Evolutionary conservation across 2,888 invertebrate species (phyloP).

Genomic region (Apamea monoglypha): DNA sequence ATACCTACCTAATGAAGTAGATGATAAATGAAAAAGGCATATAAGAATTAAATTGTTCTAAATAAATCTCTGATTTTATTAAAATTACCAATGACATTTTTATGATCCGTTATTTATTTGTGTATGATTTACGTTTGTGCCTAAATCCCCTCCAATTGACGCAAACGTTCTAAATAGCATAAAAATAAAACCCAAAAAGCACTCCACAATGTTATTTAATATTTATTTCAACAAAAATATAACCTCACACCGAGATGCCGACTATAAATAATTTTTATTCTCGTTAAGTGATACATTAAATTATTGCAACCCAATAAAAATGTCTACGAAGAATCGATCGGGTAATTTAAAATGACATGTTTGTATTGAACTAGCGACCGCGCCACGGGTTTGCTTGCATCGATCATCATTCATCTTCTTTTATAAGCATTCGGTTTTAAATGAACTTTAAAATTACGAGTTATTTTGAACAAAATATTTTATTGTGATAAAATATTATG

Average conservation of each 20-base stretch:
- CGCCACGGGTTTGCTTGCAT: conserved; percentile 59
- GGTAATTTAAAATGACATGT: conserved; percentile 75
- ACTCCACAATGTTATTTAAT: conserved; percentile 9
- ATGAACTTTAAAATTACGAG: conserved; percentile 49
- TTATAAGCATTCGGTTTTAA: conserved; percentile 53
- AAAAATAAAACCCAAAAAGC: conserved; percentile 28
- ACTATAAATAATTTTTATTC: conserved; percentile 60
- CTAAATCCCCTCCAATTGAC: conserved; percentile 3
- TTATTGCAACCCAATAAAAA: conserved; percentile 76
- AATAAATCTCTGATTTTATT: conserved; percentile 3
- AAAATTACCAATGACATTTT: conserved; percentile 3
- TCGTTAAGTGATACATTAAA: conserved; percentile 65
- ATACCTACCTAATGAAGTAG: background rate
- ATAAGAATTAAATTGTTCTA: background rate
- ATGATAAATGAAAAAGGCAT: background rate
- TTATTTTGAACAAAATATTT: conserved; percentile 16
- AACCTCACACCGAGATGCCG: conserved; percentile 50
- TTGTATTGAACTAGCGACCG: conserved; percentile 67
- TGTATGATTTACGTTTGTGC: conserved; percentile 23
- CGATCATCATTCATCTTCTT: conserved; percentile 67
- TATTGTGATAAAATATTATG: conserved; percentile 5
- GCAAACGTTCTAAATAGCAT: conserved; percentile 9
- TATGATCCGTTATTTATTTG: conserved; percentile 28
- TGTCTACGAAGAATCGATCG: conserved; percentile 71
- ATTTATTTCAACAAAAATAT: conserved; percentile 48